Base-by-base conservation (phyloP, 1,140 invertebrate species). In the Orussus abietinus region DNA sequence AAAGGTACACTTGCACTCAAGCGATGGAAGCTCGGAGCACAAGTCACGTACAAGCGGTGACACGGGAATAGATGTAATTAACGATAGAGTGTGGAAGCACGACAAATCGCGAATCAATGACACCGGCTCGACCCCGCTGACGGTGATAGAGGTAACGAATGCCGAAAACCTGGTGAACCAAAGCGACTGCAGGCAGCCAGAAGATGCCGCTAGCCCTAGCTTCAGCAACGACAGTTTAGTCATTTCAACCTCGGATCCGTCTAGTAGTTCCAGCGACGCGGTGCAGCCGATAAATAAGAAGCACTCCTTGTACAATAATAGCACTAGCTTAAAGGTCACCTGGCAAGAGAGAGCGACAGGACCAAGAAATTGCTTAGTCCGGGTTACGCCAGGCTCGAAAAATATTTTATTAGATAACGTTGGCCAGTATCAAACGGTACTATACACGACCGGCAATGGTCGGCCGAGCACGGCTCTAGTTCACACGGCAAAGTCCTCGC, bases 351-450 rank as follows among this genome's bases (percentile, higher is more conserved):
- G 70, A 42, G 30, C 66, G 17, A 72, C 71, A 5, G 82, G 83
- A 5, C 82, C 85, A 0, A 75, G 85, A 42, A 81, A 83, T 47
- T 87, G 85, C 55, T 81, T 85, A 5, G 75, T 87, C 47, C 71
- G 82, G 17, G 74, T 88, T 38, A 84, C 85, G 49, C 77, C 77
- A 2, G 84, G 83, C 0, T 84, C 84, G 4, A 87, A 83, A 55
- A 89, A 88, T 59, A 86, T 88, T 51, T 63, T 88, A 1, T 60
- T 89, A 6, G 85, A 88, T 61, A 88, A 86, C 55, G 81, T 80
- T 12, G 80, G 83, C 37, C 80, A 81, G 20, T 80, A 80, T 52
- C 70, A 77, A 37, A 77, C 83, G 1, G 78, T 86, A 10, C 69
- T 86, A 29, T 86, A 85, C 49, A 81, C 80, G 32, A 68, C 48